phyloP scores from a whole-genome alignment of 2,888 invertebrate species.

The Plagodis dolabraria region DNA sequence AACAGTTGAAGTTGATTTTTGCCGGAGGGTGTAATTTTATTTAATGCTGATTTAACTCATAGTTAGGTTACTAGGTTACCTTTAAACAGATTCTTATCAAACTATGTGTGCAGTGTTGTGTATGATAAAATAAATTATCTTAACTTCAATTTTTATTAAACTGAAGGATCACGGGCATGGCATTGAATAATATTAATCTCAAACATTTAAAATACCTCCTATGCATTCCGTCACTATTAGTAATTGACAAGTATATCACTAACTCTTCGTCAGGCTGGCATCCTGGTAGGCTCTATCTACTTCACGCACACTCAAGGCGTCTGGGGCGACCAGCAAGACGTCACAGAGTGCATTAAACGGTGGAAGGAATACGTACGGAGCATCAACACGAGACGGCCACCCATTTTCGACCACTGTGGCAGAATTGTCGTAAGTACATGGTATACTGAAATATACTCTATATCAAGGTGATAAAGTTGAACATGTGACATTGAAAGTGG shows the following conservation, averaged over 20 bases:
- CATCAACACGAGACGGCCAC: slow-evolving; percentile 73
- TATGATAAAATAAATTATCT: no score
- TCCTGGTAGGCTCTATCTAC: slow-evolving; percentile 73
- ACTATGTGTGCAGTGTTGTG: no score
- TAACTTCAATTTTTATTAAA: no score
- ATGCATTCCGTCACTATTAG: slow-evolving; percentile 52
- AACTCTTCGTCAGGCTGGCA: slow-evolving; percentile 64
- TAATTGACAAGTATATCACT: slow-evolving; percentile 44
- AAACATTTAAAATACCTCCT: slow-evolving; percentile 22
- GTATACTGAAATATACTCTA: background rate
- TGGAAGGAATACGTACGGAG: slow-evolving; percentile 76
- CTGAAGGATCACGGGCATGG: no score
- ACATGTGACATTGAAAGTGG: background rate
- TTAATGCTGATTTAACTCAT: no score
- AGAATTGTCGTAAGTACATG: slow-evolving; percentile 67
- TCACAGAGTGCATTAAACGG: slow-evolving; percentile 71
- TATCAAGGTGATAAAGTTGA: slow-evolving; percentile 2
- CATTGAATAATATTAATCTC: no score
- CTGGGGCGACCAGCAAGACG: slow-evolving; percentile 77
- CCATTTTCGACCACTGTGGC: slow-evolving; percentile 70
- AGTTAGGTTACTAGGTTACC: no score
- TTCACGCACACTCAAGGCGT: slow-evolving; percentile 79
- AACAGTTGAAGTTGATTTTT: no score
- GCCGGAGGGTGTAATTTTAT: no score
- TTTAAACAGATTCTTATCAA: no score